Conservation (phyloP, 2,113 vertebrate genomes). For the Pongo abelii region DNA sequence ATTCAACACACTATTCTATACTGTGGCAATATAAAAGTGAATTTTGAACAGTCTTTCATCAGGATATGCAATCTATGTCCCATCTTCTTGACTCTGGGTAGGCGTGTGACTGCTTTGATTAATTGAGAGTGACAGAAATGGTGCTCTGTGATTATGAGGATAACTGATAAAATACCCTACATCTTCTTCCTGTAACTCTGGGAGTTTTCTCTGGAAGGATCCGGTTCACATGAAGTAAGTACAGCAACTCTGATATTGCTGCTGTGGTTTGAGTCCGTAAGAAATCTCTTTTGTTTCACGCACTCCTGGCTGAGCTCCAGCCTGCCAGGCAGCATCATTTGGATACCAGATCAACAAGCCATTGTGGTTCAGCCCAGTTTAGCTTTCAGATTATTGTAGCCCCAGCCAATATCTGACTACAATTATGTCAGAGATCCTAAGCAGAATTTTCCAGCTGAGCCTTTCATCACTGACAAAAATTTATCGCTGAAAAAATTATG, state of each 20-base stretch:
- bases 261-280: rapidly evolving
- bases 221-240: background rate
- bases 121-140: background rate
- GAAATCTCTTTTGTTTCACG: rapidly evolving
- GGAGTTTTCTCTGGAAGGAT: background rate
- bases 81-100: background rate
- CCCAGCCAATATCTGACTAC: background rate
- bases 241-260: rapidly evolving
- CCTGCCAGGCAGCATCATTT: rapidly evolving
- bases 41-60: background rate
- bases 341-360: too few species aligned
- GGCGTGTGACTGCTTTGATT: background rate
- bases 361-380: rapidly evolving
- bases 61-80: background rate
- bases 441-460: background rate
- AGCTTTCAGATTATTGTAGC: rapidly evolving
- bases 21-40: background rate
- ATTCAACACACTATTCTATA: background rate
- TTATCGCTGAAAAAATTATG: background rate
- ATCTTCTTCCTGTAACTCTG: background rate
- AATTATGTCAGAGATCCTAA: background rate
- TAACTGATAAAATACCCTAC: background rate
- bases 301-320: rapidly evolving
- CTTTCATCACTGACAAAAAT: background rate
- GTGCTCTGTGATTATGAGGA: background rate